Evolutionary conservation across 1,140 invertebrate genomes (phyloP), one percentile per base, ranked within the genome.

Genomic region (Macrobrachium rosenbergii): DNA sequence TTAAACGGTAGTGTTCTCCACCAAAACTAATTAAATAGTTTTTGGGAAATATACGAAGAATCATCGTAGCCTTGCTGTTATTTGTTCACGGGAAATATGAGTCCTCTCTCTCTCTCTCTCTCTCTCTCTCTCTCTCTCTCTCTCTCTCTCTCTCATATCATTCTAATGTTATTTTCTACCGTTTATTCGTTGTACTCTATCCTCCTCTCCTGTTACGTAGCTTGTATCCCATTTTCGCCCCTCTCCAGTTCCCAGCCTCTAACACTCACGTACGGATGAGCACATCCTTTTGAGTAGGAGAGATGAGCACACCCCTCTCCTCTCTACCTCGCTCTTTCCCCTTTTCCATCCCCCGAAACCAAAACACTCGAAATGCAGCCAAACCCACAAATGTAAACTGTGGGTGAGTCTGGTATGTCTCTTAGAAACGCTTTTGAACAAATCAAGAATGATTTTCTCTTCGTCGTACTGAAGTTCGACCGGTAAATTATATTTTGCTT

Each of bases 101-200:
- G 43, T 73, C 19, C 21, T n/a, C 43, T 43, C 64, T 67, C 64
- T 67, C 64, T 67, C 64, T 67, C 64, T 67, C 64, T 67, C 64
- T 67, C 64, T 67, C 64, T 67, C 64, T 67, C 64, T 67, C 64
- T 67, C 59, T 80, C 59, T 80, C 78, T 63, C 52, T 21, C 76
- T 63, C 78, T 80, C 78, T 80, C 59, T 43, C 76, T 59, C 76
- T 78, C 52, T 58, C 76, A 2, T 43, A 17, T 14, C 43, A 23
- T 78, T 58, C 52, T 62, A 17, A 37, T 19, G 23, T 64, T 14
- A 19, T 43, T 21, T n/a, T 67, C 43, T 62, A 63, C 17, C 23
- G 2, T n/a, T 23, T 37, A n/a, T 52, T n/a, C 80, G 52, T 63
- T 43, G 5, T n/a, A 43, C 17, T 62, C 19, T n/a, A 21, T n/a